Evolutionary conservation across 1,140 invertebrate genomes (phyloP), one percentile per base, ranked within the genome.

Genomic region (Drosophila fuyamai): DNA sequence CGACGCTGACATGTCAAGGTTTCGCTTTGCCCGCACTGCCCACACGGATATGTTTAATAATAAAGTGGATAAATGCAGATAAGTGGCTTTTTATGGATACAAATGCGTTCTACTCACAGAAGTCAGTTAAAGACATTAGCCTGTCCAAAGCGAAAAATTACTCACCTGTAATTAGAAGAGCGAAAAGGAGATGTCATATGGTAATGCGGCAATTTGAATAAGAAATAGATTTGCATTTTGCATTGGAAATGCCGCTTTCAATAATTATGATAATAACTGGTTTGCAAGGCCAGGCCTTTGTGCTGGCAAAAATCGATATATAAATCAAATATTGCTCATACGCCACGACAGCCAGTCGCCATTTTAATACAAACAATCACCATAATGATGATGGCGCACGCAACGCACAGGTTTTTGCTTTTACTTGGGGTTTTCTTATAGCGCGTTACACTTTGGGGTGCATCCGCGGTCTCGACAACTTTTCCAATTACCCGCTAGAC

Each of bases 131-230:
- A 81, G 63, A 55, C 71, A 84, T 76, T 76, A 67, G 50, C 62
- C 72, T 67, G 72, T 67, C 61, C 29, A 38, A 47, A 61, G 51
- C 54, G 57, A 53, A 58, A 78, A 81, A 61, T 86, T 67, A 86
- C 82, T 86, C 83, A 88, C 82, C 82, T 86, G 82, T 29, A 88
- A 86, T 51, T 67, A 79, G 48, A 81, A 51, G 60, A 41, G 51
- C 44, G 53, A 67, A 70, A 66, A 53, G 58, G 36, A 16, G 54
- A 48, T 38, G 63, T 80, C 44, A 79, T 41, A 32, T 61, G 60
- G 61, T 41, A 41, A 54, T 65, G 29, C 36, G 40, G 43, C 76
- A 71, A 68, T 80, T 76, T 81, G 73, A 75, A 76, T 83, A 76
- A 44, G 73, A 66, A 58, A 76, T 76, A 47, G 54, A 77, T 77